phyloP scores from a whole-genome alignment of 2,888 invertebrate species.

The Allygus modestus region DNA sequence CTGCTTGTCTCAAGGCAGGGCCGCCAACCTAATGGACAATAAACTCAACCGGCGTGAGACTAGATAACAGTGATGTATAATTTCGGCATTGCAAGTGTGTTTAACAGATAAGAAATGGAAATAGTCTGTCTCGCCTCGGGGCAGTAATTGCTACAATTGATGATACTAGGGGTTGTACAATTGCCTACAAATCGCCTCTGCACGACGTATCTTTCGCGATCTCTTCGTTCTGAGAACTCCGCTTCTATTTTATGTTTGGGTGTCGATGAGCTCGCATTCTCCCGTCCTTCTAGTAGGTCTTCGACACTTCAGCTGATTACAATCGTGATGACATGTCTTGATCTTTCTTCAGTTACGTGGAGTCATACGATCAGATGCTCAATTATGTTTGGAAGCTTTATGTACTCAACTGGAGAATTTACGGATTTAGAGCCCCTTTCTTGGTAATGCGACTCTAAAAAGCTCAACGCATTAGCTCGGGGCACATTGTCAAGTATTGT shows the following conservation, averaged over 20 bases:
- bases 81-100: background rate
- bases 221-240: background rate
- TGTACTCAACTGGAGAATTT: too few species aligned
- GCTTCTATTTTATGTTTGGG: background rate
- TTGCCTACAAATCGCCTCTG: background rate
- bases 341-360: too few species aligned
- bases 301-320: background rate
- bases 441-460: too few species aligned
- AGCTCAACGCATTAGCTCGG: too few species aligned
- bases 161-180: background rate
- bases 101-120: constrained; percentile 15
- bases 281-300: background rate
- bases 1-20: constrained; percentile 1
- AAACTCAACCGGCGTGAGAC: constrained; percentile 3
- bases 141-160: background rate
- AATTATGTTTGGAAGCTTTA: too few species aligned
- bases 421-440: too few species aligned
- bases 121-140: background rate
- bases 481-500: too few species aligned
- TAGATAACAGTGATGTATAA: constrained; percentile 9
- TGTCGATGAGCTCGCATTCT: background rate
- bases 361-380: too few species aligned
- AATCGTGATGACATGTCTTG: too few species aligned
- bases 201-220: background rate
- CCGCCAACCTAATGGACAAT: constrained; percentile 26